phyloP scores from a whole-genome alignment of 35 echinoderm and acorn worm genomes.

The Ophiothrix spiculata region DNA sequence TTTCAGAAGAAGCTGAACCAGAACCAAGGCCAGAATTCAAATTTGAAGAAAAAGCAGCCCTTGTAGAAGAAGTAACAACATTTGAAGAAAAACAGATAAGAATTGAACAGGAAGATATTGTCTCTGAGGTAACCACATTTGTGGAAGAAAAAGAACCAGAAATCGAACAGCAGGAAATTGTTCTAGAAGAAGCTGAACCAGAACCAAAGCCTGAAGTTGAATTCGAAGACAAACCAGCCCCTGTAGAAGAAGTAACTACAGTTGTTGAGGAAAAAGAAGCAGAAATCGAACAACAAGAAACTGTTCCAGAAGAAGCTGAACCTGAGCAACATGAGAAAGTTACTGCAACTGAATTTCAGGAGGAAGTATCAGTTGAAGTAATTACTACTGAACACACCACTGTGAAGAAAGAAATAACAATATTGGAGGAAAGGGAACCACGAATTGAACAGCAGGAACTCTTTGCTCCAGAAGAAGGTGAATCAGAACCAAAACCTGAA shows the following conservation, averaged over 20 bases:
- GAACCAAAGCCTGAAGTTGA: background rate
- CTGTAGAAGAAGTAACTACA: background rate
- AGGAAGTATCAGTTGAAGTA: conserved; percentile 1
- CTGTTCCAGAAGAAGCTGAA: conserved; percentile 18
- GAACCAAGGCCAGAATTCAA: conserved; percentile 18
- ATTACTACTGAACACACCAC: too few species aligned
- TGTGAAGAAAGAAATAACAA: background rate
- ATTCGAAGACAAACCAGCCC: background rate
- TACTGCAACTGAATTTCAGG: background rate
- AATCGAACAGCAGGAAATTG: conserved; percentile 19
- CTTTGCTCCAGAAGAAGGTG: conserved; percentile 9
- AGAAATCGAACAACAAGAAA: background rate
- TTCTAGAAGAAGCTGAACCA: background rate
- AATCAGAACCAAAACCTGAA: conserved; percentile 5
- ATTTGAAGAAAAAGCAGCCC: conserved; percentile 36
- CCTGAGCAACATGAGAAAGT: background rate
- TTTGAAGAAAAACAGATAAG: conserved; percentile 17
- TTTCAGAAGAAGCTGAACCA: background rate
- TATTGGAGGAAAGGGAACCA: background rate
- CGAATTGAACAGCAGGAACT: conserved; percentile 25
- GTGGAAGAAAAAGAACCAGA: conserved; percentile 28
- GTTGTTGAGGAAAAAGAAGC: conserved; percentile 10
- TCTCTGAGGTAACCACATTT: background rate
- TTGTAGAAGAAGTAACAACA: conserved; percentile 1
- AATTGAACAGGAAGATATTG: conserved; percentile 41